Evolutionary conservation across 2,797 vertebrate genomes (phyloP).

Genomic region (Enteromius radiatus): DNA sequence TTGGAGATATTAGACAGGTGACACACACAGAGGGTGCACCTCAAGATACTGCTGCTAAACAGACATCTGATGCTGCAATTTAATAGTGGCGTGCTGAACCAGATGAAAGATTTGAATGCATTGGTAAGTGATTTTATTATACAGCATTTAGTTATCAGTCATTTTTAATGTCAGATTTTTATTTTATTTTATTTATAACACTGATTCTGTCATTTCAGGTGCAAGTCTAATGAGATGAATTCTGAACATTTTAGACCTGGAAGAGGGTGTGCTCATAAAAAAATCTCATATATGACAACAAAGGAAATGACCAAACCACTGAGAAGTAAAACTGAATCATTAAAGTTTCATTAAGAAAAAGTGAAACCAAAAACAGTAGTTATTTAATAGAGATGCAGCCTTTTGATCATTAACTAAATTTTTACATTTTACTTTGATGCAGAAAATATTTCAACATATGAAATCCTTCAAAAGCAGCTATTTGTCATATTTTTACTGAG

Average conservation of each 20-base stretch:
- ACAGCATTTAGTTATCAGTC: not conserved
- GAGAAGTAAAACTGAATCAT: not conserved
- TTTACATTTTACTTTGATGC: constrained; percentile 4
- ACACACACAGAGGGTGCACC: constrained; percentile 42
- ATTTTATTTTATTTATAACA: not conserved
- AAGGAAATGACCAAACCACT: not conserved
- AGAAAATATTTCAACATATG: not conserved
- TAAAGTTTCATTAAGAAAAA: not conserved
- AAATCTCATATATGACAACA: not conserved
- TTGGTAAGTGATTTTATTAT: constrained; percentile 34
- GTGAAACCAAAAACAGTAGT: not conserved
- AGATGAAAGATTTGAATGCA: constrained; percentile 10
- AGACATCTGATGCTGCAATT: not conserved
- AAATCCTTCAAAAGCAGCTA: constrained; percentile 11
- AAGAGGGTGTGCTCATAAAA: not conserved
- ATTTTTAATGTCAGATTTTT: not conserved
- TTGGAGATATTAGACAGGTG: constrained; percentile 42
- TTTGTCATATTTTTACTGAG: constrained; percentile 22
- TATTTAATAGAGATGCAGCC: not conserved
- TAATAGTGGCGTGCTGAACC: not conserved
- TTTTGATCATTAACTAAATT: not conserved
- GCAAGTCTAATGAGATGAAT: constrained; percentile 10
- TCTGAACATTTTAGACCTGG: not conserved
- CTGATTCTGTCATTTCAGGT: constrained; percentile 18
- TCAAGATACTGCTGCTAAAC: constrained; percentile 8